Base-by-base conservation (phyloP, 1,140 invertebrate genomes). In the Solenopsis fugax region DNA sequence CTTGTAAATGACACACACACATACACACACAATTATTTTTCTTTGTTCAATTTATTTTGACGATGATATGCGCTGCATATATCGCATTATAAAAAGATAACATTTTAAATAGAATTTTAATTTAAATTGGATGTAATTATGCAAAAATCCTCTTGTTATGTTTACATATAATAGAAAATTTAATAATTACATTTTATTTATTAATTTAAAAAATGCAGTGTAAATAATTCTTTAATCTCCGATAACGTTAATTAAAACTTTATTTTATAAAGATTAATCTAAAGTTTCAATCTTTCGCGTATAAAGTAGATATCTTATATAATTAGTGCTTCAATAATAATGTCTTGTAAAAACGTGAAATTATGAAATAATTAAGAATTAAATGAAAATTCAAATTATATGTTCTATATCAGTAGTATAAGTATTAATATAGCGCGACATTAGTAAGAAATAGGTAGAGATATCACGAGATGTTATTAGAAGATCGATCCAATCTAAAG, bases 131-230 rank as follows among this genome's bases (percentile, higher is more conserved):
- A n/a, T 62, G 0, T 75, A 41, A 75, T 75, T 54, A 73, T 21
- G 18, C n/a, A 58, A 41, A 75, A 41, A 24, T 58, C 45, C 2
- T 75, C n/a, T 16, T 58, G 18, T 75, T 34, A 58, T 34, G 34
- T 24, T 16, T 21, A 41, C n/a, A 34, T 29, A 29, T 29, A 41
- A 37, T 58, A 16, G 4, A 56, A 58, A 58, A 73, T 56, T 73
- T 41, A 75, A 75, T 58, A 58, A 73, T 58, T 58, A 58, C 37
- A 73, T 73, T 73, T 73, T 0, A 29, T 18, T 56, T 34, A 58
- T 73, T 73, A 41, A 58, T n/a, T 41, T 9, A 75, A 71, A 50
- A 71, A 34, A 24, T 0, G 24, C 21, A 41, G 0, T 0, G 0
- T 21, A 56, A 52, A 52, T 52, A 41, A 50, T 37, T n/a, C 1